Percentiles rank a stretch among this genome's conserved stretches.
Conservation (phyloP, 1,140 invertebrate genomes). For the Oedothorax gibbosus region DNA sequence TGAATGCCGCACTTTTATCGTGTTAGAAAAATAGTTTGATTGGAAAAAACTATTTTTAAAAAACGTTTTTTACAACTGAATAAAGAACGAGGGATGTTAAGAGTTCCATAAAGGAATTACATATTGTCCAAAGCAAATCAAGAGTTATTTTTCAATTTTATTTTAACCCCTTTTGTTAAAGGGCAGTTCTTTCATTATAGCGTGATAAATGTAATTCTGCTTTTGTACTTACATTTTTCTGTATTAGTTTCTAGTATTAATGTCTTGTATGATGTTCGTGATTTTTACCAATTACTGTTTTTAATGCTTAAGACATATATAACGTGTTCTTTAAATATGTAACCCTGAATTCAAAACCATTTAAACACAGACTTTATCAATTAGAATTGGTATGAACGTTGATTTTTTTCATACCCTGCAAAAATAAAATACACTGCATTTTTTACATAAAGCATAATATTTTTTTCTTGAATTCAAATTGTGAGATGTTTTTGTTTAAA, state of each 20-base stretch:
- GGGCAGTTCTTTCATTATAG: slow-evolving; percentile 10
- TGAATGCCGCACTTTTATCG: slow-evolving; percentile 30
- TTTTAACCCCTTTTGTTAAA: slow-evolving; percentile 22
- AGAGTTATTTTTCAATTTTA: slow-evolving; percentile 30
- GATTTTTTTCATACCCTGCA: too few species aligned
- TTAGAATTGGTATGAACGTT: too few species aligned
- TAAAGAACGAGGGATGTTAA: slow-evolving; percentile 1
- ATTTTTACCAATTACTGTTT: too few species aligned
- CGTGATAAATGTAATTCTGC: slow-evolving; percentile 32
- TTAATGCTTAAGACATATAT: too few species aligned
- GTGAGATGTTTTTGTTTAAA: too few species aligned
- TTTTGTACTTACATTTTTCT: slow-evolving; percentile 12
- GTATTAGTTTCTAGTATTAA: background rate
- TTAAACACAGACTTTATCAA: too few species aligned
- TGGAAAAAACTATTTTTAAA: slow-evolving; percentile 15
- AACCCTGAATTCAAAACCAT: too few species aligned
- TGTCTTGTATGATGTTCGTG: background rate
- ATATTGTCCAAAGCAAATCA: slow-evolving; percentile 4
- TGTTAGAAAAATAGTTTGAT: slow-evolving; percentile 33
- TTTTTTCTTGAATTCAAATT: too few species aligned
- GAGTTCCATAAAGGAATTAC: slow-evolving; percentile 10
- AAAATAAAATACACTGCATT: too few species aligned
- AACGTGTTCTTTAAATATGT: too few species aligned
- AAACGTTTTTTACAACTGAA: background rate
- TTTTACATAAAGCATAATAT: too few species aligned